These are phyloP conservation scores for Sepiola atlantica DNA, from an alignment of 2,888 invertebrate genomes.

Conservation along the genomic window DNA sequence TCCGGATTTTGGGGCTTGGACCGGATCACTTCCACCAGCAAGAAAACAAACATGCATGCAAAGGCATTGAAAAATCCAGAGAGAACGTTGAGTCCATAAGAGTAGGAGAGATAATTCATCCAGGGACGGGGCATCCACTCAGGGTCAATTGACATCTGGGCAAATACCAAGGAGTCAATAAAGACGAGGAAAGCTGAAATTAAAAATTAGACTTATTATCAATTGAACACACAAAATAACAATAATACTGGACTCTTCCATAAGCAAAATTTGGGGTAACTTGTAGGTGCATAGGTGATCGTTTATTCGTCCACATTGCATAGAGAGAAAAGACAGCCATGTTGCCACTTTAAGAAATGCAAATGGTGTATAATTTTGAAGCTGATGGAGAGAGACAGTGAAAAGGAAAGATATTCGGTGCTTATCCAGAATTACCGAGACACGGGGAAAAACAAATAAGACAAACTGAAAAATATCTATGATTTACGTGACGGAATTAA, in stretches of 20 bases:
- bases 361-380: no score
- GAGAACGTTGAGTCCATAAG: constrained; percentile 89
- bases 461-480: no score
- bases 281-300: no score
- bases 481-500: no score
- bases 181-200: constrained; percentile 65
- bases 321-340: no score
- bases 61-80: constrained; percentile 76
- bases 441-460: no score
- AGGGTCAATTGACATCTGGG: constrained; percentile 87
- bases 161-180: constrained; percentile 81
- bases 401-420: no score
- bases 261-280: no score
- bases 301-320: no score
- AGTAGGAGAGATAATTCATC: constrained; percentile 97
- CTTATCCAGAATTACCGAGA: no score
- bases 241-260: background rate
- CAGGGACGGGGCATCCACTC: constrained; percentile 96
- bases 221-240: background rate
- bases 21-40: constrained; percentile 48
- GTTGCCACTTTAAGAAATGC: no score
- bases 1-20: background rate
- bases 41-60: constrained; percentile 67
- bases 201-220: background rate
- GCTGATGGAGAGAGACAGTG: no score